These are phyloP conservation scores for Aphidius ervi DNA, from an alignment of 1,140 invertebrate genomes.

Conservation along the genomic window DNA sequence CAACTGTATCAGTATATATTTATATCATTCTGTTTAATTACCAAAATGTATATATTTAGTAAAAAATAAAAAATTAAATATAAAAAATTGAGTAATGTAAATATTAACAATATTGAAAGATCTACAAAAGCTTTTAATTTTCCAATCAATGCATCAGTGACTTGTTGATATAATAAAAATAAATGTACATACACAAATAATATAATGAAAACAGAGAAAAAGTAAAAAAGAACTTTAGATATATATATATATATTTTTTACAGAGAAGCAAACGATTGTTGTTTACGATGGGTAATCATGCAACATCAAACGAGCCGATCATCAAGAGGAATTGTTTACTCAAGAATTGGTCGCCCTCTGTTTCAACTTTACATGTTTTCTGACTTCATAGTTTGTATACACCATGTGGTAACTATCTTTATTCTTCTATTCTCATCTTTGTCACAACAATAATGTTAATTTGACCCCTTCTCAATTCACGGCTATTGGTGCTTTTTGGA, in stretches of 20 bases:
- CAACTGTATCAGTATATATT: no score
- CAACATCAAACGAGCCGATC: conserved; percentile 53
- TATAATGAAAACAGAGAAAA: not conserved
- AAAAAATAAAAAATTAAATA: no score
- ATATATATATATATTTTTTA: conserved; percentile 7
- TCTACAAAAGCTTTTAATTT: no score
- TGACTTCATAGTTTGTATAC: conserved; percentile 5
- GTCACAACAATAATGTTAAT: conserved; percentile 56
- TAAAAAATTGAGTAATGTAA: no score
- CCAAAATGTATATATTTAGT: no score
- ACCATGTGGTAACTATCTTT: conserved; percentile 26
- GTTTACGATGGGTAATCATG: conserved; percentile 53
- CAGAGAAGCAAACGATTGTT: conserved; percentile 42
- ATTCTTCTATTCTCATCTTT: conserved; percentile 36
- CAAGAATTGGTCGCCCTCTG: conserved; percentile 31
- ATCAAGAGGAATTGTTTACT: conserved; percentile 55
- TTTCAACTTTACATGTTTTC: conserved; percentile 13
- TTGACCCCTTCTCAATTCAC: conserved; percentile 36
- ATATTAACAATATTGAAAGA: no score
- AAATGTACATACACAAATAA: no score
- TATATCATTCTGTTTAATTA: no score
- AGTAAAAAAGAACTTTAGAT: not conserved
- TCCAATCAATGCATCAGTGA: no score
- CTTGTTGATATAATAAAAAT: no score
- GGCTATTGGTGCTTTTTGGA: conserved; percentile 21